These are phyloP conservation scores for Sus scrofa DNA, from an alignment of 2,113 vertebrate genomes.

Conservation along the genomic window DNA sequence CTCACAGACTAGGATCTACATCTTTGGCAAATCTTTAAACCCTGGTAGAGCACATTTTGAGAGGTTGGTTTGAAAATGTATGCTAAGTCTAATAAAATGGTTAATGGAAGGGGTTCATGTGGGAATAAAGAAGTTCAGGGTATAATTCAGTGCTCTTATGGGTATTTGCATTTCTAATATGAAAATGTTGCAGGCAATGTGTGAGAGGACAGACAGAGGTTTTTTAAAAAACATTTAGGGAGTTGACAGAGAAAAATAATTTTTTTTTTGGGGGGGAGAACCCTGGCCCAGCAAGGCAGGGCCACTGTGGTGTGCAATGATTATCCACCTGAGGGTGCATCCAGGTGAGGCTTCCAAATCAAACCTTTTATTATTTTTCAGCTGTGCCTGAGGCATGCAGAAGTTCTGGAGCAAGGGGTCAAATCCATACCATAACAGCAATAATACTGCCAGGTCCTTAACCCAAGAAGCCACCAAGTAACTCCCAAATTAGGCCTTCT, in stretches of 20 bases:
- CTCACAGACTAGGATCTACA: fast-evolving
- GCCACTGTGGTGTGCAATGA: neutral
- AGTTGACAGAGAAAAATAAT: neutral
- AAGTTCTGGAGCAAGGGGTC: too few species aligned
- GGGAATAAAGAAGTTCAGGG: fast-evolving
- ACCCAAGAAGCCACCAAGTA: too few species aligned
- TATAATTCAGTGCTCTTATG: too few species aligned
- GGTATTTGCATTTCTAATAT: neutral
- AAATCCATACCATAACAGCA: too few species aligned
- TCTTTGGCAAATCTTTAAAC: neutral
- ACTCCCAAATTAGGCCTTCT: neutral
- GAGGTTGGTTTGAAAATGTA: neutral
- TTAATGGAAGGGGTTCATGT: fast-evolving
- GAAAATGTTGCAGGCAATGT: neutral
- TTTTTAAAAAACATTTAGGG: neutral
- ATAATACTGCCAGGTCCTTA: too few species aligned
- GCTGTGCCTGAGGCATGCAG: too few species aligned
- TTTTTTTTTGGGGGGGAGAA: neutral
- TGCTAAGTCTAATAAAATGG: fast-evolving
- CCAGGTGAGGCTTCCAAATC: fast-evolving
- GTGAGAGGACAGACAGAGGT: fast-evolving
- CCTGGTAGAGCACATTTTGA: neutral
- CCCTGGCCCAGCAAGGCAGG: neutral
- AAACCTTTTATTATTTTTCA: neutral
- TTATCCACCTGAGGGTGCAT: neutral